Conservation (phyloP, 2,113 vertebrate species). For the Sebastes fasciatus region DNA sequence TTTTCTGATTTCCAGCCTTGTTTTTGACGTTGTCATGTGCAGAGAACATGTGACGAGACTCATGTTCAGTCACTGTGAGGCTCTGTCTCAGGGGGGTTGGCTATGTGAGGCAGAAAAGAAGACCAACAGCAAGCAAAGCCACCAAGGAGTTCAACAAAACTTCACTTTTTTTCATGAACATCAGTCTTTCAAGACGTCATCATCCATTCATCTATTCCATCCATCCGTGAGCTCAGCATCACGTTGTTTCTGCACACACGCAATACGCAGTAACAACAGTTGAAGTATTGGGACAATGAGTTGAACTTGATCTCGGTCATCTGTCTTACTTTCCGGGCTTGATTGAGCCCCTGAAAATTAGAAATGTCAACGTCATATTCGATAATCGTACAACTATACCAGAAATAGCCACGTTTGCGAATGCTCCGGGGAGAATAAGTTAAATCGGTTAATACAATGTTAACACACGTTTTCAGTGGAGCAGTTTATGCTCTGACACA, state of each 20-base stretch:
- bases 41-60: background rate
- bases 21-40: conserved; percentile 4
- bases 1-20: background rate
- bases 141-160: conserved; percentile 1
- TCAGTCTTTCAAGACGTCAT: conserved; percentile 79
- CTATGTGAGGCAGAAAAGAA: conserved; percentile 8
- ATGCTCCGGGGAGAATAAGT: background rate
- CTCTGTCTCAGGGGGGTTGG: background rate
- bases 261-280: background rate
- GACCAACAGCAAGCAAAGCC: conserved; percentile 25
- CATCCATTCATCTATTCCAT: conserved; percentile 45
- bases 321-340: background rate
- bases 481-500: background rate
- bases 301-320: background rate
- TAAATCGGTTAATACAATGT: background rate
- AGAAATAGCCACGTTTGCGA: background rate
- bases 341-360: background rate
- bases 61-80: background rate
- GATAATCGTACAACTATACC: background rate
- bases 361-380: background rate
- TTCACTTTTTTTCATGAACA: conserved; percentile 60
- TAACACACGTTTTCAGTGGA: background rate
- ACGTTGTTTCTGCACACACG: conserved; percentile 4
- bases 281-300: conserved; percentile 33
- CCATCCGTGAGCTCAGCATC: background rate